Conservation (phyloP, 53 echinoderm and acorn worm species). For the Antedon mediterranea region DNA sequence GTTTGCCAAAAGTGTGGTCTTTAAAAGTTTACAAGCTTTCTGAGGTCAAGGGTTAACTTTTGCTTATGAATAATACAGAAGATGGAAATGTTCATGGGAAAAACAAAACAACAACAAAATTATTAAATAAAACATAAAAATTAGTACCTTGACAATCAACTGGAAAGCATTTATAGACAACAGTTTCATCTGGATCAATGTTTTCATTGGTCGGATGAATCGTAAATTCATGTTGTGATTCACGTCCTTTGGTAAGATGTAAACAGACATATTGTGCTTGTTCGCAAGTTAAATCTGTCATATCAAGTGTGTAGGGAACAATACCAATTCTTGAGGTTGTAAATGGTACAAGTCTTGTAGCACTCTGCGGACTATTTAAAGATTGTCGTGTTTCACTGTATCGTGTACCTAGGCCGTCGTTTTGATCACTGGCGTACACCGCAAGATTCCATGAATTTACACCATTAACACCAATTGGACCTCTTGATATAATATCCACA, state of each 20-base stretch:
- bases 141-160: conserved; percentile 57
- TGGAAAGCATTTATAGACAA: conserved; percentile 56
- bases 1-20: no score
- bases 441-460: conserved; percentile 57
- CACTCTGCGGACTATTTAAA: conserved; percentile 10
- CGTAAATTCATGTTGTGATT: neutral
- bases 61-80: no score
- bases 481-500: neutral
- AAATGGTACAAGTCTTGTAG: conserved; percentile 3
- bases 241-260: neutral
- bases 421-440: conserved; percentile 41
- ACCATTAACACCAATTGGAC: conserved; percentile 18
- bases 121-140: no score
- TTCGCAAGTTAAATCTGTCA: neutral
- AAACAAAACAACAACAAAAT: no score
- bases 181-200: conserved; percentile 34
- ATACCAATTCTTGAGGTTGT: neutral
- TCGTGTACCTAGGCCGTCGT: conserved; percentile 38
- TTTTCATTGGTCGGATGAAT: neutral
- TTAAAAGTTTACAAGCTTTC: no score
- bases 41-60: no score
- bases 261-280: neutral
- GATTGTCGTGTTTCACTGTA: conserved; percentile 16
- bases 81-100: no score
- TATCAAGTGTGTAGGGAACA: neutral